phyloP scores from a whole-genome alignment of 1,140 invertebrate species.

The Saccostrea echinata region DNA sequence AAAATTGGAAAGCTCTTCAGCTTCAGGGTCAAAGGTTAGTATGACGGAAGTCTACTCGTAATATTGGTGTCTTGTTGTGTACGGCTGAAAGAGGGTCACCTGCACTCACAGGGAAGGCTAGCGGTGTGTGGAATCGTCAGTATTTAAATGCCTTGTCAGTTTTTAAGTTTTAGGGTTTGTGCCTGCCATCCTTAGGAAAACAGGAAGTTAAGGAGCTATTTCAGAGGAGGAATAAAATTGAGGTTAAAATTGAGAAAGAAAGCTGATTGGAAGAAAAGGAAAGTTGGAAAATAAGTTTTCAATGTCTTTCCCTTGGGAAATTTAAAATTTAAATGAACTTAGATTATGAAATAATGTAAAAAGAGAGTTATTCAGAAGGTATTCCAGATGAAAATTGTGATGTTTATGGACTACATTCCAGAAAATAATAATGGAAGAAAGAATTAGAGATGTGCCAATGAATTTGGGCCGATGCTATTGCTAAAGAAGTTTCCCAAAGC shows the following conservation, averaged over 20 bases:
- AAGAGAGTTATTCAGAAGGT: neutral
- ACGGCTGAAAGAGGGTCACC: slow-evolving; percentile 30
- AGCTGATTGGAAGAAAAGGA: neutral
- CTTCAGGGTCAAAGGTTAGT: slow-evolving; percentile 78
- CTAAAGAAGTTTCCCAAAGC: neutral
- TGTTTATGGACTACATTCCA: too few relatives aligned
- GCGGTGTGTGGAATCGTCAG: slow-evolving; percentile 25
- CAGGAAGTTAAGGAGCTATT: slow-evolving; percentile 5
- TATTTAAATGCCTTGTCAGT: slow-evolving; percentile 26
- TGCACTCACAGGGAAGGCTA: slow-evolving; percentile 42
- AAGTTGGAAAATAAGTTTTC: neutral
- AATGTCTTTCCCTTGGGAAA: neutral
- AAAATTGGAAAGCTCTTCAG: slow-evolving; percentile 68
- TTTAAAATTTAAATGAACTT: neutral
- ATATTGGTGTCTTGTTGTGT: slow-evolving; percentile 45
- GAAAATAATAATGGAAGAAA: neutral
- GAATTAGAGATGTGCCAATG: neutral
- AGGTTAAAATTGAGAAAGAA: neutral
- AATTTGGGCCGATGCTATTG: neutral
- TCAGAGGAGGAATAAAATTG: neutral
- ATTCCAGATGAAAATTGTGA: too few relatives aligned
- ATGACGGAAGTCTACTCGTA: slow-evolving; percentile 66
- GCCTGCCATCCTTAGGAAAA: slow-evolving; percentile 35
- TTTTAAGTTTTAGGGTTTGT: slow-evolving; percentile 54
- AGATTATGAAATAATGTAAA: neutral